These are phyloP conservation scores for Brienomyrus brachyistius DNA, from an alignment of 2,113 vertebrate genomes.

Conservation along the genomic window DNA sequence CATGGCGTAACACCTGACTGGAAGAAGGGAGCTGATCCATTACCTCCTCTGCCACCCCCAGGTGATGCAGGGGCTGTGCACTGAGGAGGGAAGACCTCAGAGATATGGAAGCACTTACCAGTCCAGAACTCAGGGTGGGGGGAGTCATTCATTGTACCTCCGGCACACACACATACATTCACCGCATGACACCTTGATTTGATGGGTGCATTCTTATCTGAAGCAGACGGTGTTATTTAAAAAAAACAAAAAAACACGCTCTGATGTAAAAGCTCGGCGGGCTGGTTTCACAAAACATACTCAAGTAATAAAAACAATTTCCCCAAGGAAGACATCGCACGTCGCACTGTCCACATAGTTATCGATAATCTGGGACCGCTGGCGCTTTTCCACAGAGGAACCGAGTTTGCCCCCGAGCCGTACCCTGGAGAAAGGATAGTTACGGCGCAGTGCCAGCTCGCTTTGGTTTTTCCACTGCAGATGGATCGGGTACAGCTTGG, in stretches of 20 bases:
- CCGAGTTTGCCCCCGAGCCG: rapidly evolving
- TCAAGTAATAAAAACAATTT: slow-evolving; percentile 54
- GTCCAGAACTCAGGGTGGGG: background rate
- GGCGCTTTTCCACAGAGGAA: background rate
- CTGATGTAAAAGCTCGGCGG: background rate
- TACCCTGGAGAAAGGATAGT: background rate
- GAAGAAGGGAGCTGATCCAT: background rate
- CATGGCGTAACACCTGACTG: background rate
- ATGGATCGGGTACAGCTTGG: background rate
- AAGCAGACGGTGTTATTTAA: slow-evolving; percentile 14
- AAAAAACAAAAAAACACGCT: background rate
- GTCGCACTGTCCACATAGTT: slow-evolving; percentile 41
- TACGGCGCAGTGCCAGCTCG: background rate
- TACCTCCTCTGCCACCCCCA: background rate
- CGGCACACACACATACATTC: background rate
- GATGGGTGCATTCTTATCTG: slow-evolving; percentile 24
- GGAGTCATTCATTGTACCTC: background rate
- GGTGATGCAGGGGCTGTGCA: background rate
- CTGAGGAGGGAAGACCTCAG: background rate
- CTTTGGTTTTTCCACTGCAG: background rate
- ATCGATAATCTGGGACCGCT: slow-evolving; percentile 35
- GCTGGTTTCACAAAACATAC: slow-evolving; percentile 39
- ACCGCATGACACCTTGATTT: slow-evolving; percentile 27
- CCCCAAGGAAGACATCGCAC: slow-evolving; percentile 47
- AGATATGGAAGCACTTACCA: background rate